Evolutionary conservation across 2,888 invertebrate species (phyloP), one percentile per base, ranked within the genome.

Genomic region (Chironomus tentans): DNA sequence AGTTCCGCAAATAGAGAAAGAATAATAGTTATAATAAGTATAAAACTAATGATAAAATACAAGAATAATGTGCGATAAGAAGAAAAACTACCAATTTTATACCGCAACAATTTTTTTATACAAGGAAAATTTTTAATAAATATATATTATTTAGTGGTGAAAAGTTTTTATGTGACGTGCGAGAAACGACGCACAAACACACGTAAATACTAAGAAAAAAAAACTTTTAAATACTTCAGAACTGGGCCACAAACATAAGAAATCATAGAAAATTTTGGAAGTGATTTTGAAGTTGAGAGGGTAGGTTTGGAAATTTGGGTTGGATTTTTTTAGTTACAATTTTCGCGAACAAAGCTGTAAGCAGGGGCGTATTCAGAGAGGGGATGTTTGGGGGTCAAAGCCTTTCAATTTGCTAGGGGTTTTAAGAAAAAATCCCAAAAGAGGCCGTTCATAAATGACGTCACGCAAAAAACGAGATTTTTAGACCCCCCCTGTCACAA

Each of bases 51-150:
- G 38, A 38, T 38, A 38, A 38, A 38, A 38, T 38, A n/a, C 38
- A 38, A 38, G 38, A 38, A 38, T 38, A 38, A 38, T 38, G 13
- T 65, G 56, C 56, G 56, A 65, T 65, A 65, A 65, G 1, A 18
- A 56, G 18, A 18, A 65, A 65, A 65, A 21, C 24, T 65, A 65
- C 65, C 65, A 65, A 65, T 65, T 65, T 65, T 65, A 65, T 65
- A 65, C 65, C 21, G 13, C 10, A 65, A 65, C 6, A 65, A 65
- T 13, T 24, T 65, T 65, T 65, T 65, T 65, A 65, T 65, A 65
- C 65, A 10, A 22, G 21, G 24, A 65, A 65, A 65, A 21, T n/a
- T 13, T 10, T 15, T n/a, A 65, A 24, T 65, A 24, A 65, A 62
- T 62, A 56, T 3, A 65, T 15, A 56, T 56, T 15, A 56, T 56